A percentile compares a stretch with the other conserved stretches of the same genome.
These are phyloP conservation scores for Trachelus tabidus DNA, from an alignment of 2,888 invertebrate species.

Conservation along the genomic window DNA sequence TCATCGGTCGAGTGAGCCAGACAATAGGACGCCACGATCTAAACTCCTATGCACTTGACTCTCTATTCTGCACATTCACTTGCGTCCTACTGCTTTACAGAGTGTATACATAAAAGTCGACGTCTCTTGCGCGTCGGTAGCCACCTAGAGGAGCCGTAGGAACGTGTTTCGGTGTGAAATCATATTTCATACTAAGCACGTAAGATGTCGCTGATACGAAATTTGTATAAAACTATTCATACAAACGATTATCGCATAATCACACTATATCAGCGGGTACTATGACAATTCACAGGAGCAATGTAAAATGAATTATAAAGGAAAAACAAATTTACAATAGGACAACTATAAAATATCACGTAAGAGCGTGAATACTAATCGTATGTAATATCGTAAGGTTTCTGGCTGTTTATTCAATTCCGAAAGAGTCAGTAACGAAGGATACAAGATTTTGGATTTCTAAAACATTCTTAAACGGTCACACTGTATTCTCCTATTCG, in stretches of 20 bases:
- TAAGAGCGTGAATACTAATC: not conserved
- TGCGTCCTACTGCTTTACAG: slow-evolving; percentile 1
- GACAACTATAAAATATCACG: not conserved
- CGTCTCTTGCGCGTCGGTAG: not conserved
- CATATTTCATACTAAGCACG: slow-evolving; percentile 26
- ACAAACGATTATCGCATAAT: not conserved
- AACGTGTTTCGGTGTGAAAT: slow-evolving; percentile 27
- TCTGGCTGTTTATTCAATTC: not conserved
- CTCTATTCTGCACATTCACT: slow-evolving; percentile 15
- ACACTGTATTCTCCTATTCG: not conserved
- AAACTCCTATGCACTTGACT: slow-evolving; percentile 23
- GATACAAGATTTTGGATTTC: not conserved
- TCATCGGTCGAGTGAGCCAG: slow-evolving; percentile 38
- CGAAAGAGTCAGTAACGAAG: not conserved
- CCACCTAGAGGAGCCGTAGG: not conserved
- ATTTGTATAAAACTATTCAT: not conserved
- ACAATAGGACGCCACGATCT: slow-evolving; percentile 52
- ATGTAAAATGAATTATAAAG: not conserved
- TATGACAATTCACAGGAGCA: too few relatives aligned
- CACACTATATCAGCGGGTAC: not conserved
- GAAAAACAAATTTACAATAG: not conserved
- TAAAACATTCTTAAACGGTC: not conserved
- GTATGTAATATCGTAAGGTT: not conserved
- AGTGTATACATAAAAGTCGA: not conserved
- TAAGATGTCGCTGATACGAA: not conserved